These are phyloP conservation scores for Hanleya hanleyi DNA, from an alignment of 2,888 invertebrate genomes.

Conservation along the genomic window DNA sequence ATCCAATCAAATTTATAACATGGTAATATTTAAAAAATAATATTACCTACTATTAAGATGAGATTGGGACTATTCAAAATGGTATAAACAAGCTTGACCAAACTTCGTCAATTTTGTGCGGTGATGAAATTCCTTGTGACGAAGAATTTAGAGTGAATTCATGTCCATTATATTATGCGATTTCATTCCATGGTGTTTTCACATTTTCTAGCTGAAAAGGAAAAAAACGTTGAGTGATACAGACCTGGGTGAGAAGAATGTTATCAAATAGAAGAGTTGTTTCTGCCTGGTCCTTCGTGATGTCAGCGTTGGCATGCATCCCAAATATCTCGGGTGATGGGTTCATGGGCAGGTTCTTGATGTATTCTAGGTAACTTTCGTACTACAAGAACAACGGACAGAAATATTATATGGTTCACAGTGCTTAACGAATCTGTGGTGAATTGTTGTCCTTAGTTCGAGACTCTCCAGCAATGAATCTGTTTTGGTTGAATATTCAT, in stretches of 20 bases:
- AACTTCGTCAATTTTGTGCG: neutral
- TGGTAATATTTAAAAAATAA: too few relatives aligned
- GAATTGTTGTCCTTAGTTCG: too few relatives aligned
- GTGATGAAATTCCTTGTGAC: too few relatives aligned
- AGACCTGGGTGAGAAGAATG: constrained; percentile 74
- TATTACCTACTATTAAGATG: too few relatives aligned
- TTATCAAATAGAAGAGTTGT: constrained; percentile 74
- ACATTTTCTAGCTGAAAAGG: neutral
- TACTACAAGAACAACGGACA: too few relatives aligned
- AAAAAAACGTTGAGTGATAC: constrained; percentile 14
- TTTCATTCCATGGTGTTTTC: neutral
- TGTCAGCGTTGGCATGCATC: constrained; percentile 74
- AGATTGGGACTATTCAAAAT: too few relatives aligned
- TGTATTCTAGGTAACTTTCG: constrained; percentile 73
- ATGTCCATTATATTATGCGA: neutral
- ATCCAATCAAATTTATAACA: too few relatives aligned
- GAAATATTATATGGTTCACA: too few relatives aligned
- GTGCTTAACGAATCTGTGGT: too few relatives aligned
- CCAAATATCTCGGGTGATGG: constrained; percentile 74
- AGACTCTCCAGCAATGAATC: too few relatives aligned
- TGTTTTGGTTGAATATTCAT: too few relatives aligned
- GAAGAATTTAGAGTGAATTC: neutral
- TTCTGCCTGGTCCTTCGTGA: constrained; percentile 75
- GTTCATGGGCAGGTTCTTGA: constrained; percentile 71
- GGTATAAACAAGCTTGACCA: too few relatives aligned